Percentiles rank a stretch among this genome's conserved stretches.
phyloP scores from a whole-genome alignment of 2,888 invertebrate genomes.

The Drosophila atroscutellata region DNA sequence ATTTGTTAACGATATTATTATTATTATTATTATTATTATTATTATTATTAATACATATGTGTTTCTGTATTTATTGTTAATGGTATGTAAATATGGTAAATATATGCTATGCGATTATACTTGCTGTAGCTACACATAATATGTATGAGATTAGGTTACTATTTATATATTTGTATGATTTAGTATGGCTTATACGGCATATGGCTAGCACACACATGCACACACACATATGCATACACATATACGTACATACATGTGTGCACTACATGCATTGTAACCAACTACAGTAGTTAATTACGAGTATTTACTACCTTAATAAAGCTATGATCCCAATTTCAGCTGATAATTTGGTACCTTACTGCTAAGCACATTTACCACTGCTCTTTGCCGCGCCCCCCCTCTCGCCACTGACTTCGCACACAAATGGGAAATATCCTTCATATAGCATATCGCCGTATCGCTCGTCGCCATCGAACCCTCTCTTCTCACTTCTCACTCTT shows the following conservation, averaged over 20 bases:
- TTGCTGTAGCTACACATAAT: conserved; percentile 31
- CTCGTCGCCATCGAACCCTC: background rate
- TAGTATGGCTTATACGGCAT: conserved; percentile 32
- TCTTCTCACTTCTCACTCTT: background rate
- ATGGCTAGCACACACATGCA: background rate
- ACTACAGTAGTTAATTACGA: conserved; percentile 55
- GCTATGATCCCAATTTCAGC: conserved; percentile 88
- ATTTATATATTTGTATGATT: conserved; percentile 30
- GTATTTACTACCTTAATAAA: conserved; percentile 87
- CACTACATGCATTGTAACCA: conserved; percentile 18
- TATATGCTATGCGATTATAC: conserved; percentile 49
- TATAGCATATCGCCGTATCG: background rate
- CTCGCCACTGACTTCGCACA: background rate
- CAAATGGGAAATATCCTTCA: background rate
- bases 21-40: background rate
- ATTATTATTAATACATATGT: conserved; percentile 16
- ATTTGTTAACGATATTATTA: conserved; percentile 7
- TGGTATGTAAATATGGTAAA: conserved; percentile 14
- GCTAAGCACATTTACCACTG: conserved; percentile 85
- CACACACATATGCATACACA: background rate
- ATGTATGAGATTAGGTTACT: conserved; percentile 36
- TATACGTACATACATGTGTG: background rate
- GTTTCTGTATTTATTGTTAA: conserved; percentile 29
- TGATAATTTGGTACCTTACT: conserved; percentile 86
- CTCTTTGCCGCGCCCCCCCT: conserved; percentile 65